phyloP scores from a whole-genome alignment of 2,888 invertebrate genomes.

The Sesamia inferens region DNA sequence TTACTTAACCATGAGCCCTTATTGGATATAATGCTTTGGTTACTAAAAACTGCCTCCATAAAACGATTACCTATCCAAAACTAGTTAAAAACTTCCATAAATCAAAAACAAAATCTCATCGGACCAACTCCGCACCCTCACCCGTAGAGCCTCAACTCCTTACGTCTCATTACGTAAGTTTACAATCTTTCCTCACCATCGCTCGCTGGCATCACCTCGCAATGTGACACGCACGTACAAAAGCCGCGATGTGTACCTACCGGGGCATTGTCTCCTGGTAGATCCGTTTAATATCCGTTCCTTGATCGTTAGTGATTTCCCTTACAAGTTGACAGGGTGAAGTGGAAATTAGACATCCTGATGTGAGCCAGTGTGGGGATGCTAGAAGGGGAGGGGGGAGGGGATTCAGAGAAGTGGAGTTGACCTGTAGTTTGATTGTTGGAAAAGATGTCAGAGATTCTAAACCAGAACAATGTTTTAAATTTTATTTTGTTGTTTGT shows the following conservation, averaged over 20 bases:
- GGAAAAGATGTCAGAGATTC: conserved; percentile 8
- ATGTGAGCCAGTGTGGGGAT: conserved; percentile 27
- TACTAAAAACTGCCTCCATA: neutral
- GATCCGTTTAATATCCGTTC: conserved; percentile 71
- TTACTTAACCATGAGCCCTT: neutral
- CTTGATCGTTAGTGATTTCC: conserved; percentile 70
- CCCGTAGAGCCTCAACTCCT: conserved; percentile 11
- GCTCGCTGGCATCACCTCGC: conserved; percentile 31
- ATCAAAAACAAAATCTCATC: conserved; percentile 28
- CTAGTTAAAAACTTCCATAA: conserved; percentile 1
- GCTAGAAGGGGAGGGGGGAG: neutral
- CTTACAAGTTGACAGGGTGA: conserved; percentile 63
- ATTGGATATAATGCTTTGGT: neutral
- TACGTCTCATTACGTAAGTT: conserved; percentile 42
- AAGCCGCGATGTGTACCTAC: conserved; percentile 56
- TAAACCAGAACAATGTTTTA: neutral
- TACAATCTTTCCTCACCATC: conserved; percentile 50
- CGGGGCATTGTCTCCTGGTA: conserved; percentile 42
- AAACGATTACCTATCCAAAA: neutral
- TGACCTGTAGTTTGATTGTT: conserved; percentile 23
- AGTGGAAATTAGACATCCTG: conserved; percentile 70
- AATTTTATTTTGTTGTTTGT: neutral
- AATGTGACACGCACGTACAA: conserved; percentile 55
- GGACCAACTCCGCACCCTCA: conserved; percentile 9
- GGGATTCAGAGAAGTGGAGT: neutral